phyloP scores from a whole-genome alignment of 2,113 vertebrate genomes.

The Protomyctophum bolini region DNA sequence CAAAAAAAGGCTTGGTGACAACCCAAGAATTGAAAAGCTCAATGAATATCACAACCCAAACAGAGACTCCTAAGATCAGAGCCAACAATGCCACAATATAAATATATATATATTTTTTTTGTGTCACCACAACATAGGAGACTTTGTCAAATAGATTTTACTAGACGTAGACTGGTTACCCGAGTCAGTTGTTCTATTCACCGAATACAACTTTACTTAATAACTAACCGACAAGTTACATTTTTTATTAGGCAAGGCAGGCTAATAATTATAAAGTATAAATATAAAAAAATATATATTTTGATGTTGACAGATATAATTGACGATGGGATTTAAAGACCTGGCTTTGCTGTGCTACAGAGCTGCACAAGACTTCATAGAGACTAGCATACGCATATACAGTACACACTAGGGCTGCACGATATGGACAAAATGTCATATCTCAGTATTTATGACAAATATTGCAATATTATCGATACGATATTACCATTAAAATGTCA shows the following conservation, averaged over 20 bases:
- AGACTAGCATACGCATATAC: neutral
- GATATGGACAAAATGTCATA: too few species aligned
- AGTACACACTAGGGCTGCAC: neutral
- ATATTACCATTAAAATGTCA: too few species aligned
- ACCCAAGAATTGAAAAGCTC: too few species aligned
- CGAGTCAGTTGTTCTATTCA: neutral
- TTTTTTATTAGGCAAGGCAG: neutral
- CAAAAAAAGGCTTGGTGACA: too few species aligned
- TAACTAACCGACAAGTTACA: neutral
- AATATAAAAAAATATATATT: too few species aligned
- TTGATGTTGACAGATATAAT: too few species aligned
- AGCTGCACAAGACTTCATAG: slow-evolving; percentile 12
- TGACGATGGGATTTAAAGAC: slow-evolving; percentile 25
- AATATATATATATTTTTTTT: neutral
- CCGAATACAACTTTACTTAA: neutral
- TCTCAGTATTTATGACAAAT: too few species aligned
- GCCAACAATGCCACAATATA: neutral
- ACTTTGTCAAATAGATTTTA: neutral
- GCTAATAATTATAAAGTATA: neutral
- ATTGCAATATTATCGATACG: too few species aligned
- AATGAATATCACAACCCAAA: too few species aligned
- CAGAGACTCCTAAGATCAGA: neutral
- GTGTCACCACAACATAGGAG: neutral
- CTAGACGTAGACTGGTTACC: neutral
- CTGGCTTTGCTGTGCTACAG: slow-evolving; percentile 15